A percentile compares a stretch with the other conserved stretches of the same genome.
These are phyloP conservation scores for Neopipo cinnamomea DNA, from an alignment of 2,113 vertebrate species.

Conservation along the genomic window DNA sequence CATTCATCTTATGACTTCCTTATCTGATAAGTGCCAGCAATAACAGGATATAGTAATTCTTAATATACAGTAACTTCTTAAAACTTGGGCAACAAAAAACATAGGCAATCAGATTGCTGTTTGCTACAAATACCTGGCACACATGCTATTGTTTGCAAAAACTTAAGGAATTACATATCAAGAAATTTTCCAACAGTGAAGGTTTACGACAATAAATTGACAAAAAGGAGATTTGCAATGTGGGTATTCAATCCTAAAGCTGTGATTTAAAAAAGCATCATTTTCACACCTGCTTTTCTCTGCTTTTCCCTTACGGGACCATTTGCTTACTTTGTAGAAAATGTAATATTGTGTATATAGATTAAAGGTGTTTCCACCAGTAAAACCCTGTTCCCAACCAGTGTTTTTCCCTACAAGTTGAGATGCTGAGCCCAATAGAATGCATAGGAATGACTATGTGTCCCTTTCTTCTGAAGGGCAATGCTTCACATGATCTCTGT, in stretches of 20 bases:
- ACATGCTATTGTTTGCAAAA: background rate
- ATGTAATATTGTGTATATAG: background rate
- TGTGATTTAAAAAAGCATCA: background rate
- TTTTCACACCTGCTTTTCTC: background rate
- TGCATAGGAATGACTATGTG: background rate
- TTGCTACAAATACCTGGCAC: background rate
- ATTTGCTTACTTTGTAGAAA: background rate
- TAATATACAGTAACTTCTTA: constrained; percentile 37
- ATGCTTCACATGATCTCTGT: background rate
- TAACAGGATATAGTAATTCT: constrained; percentile 23
- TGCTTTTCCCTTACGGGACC: background rate
- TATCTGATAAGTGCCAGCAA: constrained; percentile 30
- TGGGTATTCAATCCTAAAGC: background rate
- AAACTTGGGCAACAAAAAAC: background rate
- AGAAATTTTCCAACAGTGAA: background rate
- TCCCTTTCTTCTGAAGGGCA: background rate
- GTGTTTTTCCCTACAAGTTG: background rate
- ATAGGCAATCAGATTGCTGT: background rate
- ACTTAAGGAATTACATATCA: background rate
- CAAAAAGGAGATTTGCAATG: background rate
- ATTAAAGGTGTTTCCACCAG: background rate
- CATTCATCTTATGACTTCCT: constrained; percentile 46
- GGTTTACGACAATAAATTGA: background rate
- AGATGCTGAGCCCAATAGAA: background rate
- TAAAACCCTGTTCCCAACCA: background rate